Conservation (phyloP, 2,797 vertebrate species). For the Dipus sagitta region DNA sequence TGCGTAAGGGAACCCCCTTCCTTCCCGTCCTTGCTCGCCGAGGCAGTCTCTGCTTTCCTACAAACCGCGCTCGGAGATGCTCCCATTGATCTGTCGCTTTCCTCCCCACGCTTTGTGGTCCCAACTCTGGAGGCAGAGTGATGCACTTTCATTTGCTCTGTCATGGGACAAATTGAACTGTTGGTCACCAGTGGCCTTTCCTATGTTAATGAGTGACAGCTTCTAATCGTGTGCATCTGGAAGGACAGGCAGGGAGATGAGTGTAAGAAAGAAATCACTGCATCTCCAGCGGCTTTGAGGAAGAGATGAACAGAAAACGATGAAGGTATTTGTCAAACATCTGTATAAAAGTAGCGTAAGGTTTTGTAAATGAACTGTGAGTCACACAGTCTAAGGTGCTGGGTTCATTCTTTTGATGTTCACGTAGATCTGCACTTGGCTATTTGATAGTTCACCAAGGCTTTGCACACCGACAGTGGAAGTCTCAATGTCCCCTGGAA, state of each 20-base stretch:
- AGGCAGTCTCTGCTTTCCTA: not conserved
- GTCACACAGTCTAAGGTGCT: not conserved
- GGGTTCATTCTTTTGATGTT: not conserved
- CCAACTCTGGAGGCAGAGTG: not conserved
- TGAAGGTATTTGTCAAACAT: not conserved
- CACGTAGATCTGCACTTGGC: not conserved
- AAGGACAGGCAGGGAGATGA: not conserved
- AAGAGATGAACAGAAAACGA: not conserved
- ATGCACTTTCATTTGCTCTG: not conserved
- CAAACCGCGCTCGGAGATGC: not conserved
- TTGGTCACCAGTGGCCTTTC: not conserved
- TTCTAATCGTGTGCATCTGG: not conserved
- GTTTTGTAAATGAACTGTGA: slow-evolving; percentile 3
- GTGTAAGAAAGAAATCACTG: not conserved
- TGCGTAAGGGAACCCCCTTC: not conserved
- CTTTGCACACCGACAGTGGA: not conserved
- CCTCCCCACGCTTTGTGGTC: not conserved
- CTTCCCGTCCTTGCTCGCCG: not conserved
- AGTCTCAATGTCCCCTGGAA: not conserved
- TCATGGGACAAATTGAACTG: not conserved
- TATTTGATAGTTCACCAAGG: not conserved
- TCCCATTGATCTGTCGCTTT: not conserved
- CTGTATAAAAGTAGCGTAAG: not conserved
- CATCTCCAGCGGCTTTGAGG: not conserved
- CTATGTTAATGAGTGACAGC: not conserved